Evolutionary conservation across 2,888 invertebrate genomes (phyloP), one percentile per base, ranked within the genome.

Genomic region (Odontocolon sp.): DNA sequence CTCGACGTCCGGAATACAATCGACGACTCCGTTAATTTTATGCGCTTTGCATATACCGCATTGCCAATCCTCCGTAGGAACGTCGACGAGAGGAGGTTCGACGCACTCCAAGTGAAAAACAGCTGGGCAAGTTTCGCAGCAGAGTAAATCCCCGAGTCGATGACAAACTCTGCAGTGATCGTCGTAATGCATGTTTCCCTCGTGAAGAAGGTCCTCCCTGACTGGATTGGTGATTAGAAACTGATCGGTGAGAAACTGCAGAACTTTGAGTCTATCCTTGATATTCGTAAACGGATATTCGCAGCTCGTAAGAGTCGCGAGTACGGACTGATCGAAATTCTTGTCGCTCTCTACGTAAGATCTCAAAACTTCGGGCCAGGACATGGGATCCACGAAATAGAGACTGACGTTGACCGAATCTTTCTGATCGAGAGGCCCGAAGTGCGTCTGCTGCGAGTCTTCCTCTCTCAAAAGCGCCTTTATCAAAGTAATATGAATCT

Each of bases 51-150:
- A 99, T 63, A 98, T 94, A 81, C 95, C 95, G 92, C 99, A 99
- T 85, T 98, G 96, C 99, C 99, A 99, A 87, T 98, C 98, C 91
- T 98, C 98, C 71, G 97, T 96, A 64, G 99, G 99, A 50, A 99
- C 98, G 91, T 98, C 96, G 57, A 95, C 94, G 87, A 99, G 92
- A 8, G 98, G 97, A 61, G 99, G 99, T 88, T 98, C 98, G 61
- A 98, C 96, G 92, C 99, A 99, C 86, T 96, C 97, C 87, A 99
- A 92, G 91, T 99, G 99, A 91, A 97, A 99, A 18, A 99, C 98
- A 26, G 99, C 99, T 16, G 99, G 98, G 88, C 99, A 99, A 2
- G 97, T 97, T 91, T 99, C 99, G 91, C 99, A 99, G 89, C 99
- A 99, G 8, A 99, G 91, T 57, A 99, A 92, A 90, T 99, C 98